These are phyloP conservation scores for Epinotia demarniana DNA, from an alignment of 2,888 invertebrate genomes.

Conservation along the genomic window DNA sequence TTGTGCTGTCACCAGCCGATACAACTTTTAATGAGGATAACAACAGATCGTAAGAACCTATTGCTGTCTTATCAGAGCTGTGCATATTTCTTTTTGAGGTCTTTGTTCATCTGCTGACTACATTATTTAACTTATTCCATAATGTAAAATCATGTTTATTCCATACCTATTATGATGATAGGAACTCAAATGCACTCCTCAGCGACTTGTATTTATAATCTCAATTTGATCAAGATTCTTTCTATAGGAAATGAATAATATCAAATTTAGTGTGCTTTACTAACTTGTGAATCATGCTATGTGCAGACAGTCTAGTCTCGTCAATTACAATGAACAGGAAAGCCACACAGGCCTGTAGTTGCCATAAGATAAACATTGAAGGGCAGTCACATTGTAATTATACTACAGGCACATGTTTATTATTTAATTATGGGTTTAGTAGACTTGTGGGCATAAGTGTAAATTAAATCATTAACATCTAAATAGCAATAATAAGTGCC, in stretches of 20 bases:
- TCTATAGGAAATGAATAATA: constrained; percentile 42
- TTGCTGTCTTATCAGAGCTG: neutral
- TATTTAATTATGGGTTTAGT: constrained; percentile 40
- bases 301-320: constrained; percentile 67
- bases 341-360: constrained; percentile 52
- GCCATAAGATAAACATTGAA: constrained; percentile 58
- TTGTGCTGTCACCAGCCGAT: neutral
- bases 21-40: neutral
- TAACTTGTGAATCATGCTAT: constrained; percentile 63
- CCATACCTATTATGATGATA: constrained; percentile 22
- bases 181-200: constrained; percentile 53
- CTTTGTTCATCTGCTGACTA: neutral
- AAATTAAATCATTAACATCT: constrained; percentile 44
- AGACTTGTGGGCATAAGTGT: constrained; percentile 41
- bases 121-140: constrained; percentile 25
- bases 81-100: neutral
- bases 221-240: constrained; percentile 51
- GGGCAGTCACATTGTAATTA: constrained; percentile 48
- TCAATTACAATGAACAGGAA: constrained; percentile 70
- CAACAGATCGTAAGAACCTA: neutral
- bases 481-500: constrained; percentile 44
- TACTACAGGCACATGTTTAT: constrained; percentile 34
- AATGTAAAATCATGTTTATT: constrained; percentile 26
- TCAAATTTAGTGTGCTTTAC: constrained; percentile 58
- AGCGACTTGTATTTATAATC: constrained; percentile 51